Evolutionary conservation across 2,797 vertebrate species (phyloP), one percentile per base, ranked within the genome.

Genomic region (Macropus fuliginosus): DNA sequence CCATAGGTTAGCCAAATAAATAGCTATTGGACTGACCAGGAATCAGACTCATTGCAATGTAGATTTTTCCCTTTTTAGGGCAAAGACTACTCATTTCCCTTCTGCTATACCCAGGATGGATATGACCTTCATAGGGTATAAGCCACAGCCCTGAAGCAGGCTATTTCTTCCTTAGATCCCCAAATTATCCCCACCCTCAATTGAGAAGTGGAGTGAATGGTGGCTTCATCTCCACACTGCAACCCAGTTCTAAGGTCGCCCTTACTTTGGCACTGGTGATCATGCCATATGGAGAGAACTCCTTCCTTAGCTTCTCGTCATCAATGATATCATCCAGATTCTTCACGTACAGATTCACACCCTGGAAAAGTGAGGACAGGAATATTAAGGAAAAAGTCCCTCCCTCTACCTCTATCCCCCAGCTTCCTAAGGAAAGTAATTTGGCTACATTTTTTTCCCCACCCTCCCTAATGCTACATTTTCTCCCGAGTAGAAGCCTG

Each of bases 271-370:
- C 99, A 89, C 99, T 99, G 87, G 99, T 99, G 96, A 99, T 99
- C 96, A 99, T 99, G 90, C 99, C 99, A 0, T 99, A 99, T 0
- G 99, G 99, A 40, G 99, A 98, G 96, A 99, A 99, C 96, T 99
- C 99, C 95, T 99, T 99, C 97, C 99, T 98, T 96, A 99, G 99
- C 93, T 98, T 99, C 92, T 99, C 99, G 0, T 99, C 99, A 0
- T 99, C 99, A 62, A 99, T 99, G 56, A 99, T 98, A 56, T 99
- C 99, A 31, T 99, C 99, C 98, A 99, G 97, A 98, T 99, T 99
- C 98, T 99, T 99, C 96, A 99, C 99, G 1, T 99, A 99, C 16
- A 99, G 98, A 98, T 99, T 99, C 91, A 99, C 99, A 0, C 99
- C 99, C 99, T 99, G 97, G 57, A 98, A 97, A 91, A 91, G 55